Base-by-base conservation (phyloP, 2,797 vertebrate species). In the Helostoma temminkii region DNA sequence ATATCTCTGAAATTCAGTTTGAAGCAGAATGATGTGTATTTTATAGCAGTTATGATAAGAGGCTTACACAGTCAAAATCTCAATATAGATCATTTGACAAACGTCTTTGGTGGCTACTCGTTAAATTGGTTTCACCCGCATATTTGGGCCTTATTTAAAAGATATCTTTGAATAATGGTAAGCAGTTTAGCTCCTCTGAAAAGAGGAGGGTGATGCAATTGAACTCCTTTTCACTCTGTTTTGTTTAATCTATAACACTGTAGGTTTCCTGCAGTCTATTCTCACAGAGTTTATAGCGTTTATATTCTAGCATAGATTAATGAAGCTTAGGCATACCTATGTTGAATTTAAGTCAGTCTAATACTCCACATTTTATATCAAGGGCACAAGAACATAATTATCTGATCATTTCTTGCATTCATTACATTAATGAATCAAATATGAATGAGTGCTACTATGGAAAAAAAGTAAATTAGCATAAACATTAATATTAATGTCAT, bases 111-210 rank as follows among this genome's bases (percentile, higher is more conserved):
- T 93, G 93, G 94, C 89, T 90, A 90, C 90, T 92, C 88, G 85
- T 92, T 92, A 94, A 95, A 95, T 95, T 95, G 94, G 93, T 94
- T 94, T 93, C 93, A 94, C 92, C 92, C 93, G 89, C 89, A 89
- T 92, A 93, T 94, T 93, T 93, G 89, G 93, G 92, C 89, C 92
- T 89, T 91, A 91, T 93, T 93, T 91, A 91, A 94, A 92, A 90
- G 90, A 93, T 94, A 94, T 93, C 91, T 93, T 91, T 92, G 89
- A 94, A 93, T 90, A 90, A 91, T 92, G 91, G 88, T 93, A 93
- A 94, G 93, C 93, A 92, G 93, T 94, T 95, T 91, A 93, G 89
- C 90, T 86, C 77, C 54, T 90, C 88, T 93, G 88, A 92, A 93
- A 93, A 89, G 92, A 89, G 79, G 86, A 87, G 91, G 88, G 82